Evolutionary conservation across 1,140 invertebrate genomes (phyloP), one percentile per base, ranked within the genome.

Genomic region (Pachypeltis micranthus): DNA sequence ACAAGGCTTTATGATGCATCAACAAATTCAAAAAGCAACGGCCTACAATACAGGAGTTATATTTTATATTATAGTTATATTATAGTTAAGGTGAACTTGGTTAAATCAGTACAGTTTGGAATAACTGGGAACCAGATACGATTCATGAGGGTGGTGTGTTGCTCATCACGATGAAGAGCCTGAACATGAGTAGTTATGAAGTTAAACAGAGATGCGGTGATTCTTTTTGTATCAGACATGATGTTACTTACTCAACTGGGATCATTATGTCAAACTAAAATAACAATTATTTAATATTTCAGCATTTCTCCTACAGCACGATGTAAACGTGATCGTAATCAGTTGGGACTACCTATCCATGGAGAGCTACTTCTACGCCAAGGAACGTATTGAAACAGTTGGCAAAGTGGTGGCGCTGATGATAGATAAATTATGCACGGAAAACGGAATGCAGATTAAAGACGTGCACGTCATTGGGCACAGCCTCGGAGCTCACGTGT

Each of bases 401-500:
- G 85, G 84, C 0, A 74, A 76, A 62, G 75, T 78, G 58, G 75
- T 82, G 21, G 83, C 80, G 0, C 75, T 76, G 61, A 75, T 88
- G 54, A 76, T 88, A 1, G 76, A 83, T 68, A 76, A 78, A 2
- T 69, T 88, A 59, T 73, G 78, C 0, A 73, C 78, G 0, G 69
- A 73, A 55, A 72, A 79, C 24, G 74, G 75, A 0, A 39, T 63
- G 3, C 7, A 19, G 3, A 75, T 79, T 47, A 72, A 79, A 51
- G 75, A 81, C 62, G 73, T 84, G 0, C 83, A 83, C 68, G 67
- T 86, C 0, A 77, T 85, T 58, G 85, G 85, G 2, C 83, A 85
- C 65, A 85, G 83, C 64, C 75, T 86, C 23, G 85, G 85, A 2
- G 84, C 82, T 4, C 85, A 87, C 64, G 74, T 85, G 0, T 78